Percentiles rank a stretch among this genome's conserved stretches.
phyloP scores from a whole-genome alignment of 2,888 invertebrate genomes.

The Chalcosyrphus nemorum region DNA sequence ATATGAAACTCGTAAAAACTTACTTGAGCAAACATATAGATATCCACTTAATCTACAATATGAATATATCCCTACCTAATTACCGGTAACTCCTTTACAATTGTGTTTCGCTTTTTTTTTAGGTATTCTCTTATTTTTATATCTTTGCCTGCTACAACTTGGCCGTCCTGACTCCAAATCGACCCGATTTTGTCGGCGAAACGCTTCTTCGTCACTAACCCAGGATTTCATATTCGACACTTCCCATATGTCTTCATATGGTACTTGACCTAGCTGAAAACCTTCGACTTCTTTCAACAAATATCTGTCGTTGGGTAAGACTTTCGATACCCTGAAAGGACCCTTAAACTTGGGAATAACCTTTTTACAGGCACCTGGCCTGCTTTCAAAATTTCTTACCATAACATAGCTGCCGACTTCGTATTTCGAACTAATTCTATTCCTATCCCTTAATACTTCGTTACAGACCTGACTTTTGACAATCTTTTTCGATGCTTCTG shows the following conservation, averaged over 20 bases:
- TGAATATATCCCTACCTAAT: no score
- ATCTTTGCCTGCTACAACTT: not conserved
- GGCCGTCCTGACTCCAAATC: not conserved
- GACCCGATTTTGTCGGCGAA: not conserved
- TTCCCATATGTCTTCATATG: not conserved
- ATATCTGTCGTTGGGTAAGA: slow-evolving; percentile 13
- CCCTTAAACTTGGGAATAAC: slow-evolving; percentile 26
- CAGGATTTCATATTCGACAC: slow-evolving; percentile 6
- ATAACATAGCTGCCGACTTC: not conserved
- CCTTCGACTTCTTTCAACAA: slow-evolving; percentile 19
- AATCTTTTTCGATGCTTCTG: no score
- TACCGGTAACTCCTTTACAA: no score
- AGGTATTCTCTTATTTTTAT: no score
- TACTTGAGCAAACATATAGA: no score
- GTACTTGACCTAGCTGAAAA: not conserved
- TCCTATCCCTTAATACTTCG: not conserved
- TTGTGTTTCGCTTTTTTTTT: no score
- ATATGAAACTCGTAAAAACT: no score
- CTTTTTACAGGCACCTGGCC: slow-evolving; percentile 13
- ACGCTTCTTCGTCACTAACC: not conserved
- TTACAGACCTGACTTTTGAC: no score
- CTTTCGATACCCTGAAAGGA: slow-evolving; percentile 2
- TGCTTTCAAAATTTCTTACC: slow-evolving; percentile 26
- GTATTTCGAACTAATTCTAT: not conserved
- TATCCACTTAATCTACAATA: no score